Conservation (phyloP, 2,888 invertebrate species). For the Uropetala carovei region DNA sequence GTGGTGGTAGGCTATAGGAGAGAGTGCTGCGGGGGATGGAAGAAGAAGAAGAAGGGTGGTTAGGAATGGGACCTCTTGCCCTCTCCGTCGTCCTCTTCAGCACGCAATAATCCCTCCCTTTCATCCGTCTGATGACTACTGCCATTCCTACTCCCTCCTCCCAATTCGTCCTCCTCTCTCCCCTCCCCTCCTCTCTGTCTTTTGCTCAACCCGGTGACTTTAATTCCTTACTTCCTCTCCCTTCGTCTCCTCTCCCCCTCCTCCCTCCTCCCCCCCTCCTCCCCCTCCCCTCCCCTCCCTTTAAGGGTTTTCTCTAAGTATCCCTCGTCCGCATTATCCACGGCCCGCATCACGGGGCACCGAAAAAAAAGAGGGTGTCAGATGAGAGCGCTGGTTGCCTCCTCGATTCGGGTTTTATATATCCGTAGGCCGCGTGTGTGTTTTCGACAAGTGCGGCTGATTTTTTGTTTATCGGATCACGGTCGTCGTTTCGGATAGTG, state of each 20-base stretch:
- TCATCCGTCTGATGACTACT: conserved; percentile 19
- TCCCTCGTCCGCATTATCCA: not conserved
- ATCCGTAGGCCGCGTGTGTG: no score
- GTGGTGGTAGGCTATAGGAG: not conserved
- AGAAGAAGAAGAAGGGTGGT: no score
- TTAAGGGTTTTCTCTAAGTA: no score
- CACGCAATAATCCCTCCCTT: conserved; percentile 52
- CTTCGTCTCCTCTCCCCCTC: not conserved
- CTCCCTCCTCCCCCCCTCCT: not conserved
- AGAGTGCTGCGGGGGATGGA: not conserved
- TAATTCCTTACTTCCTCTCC: not conserved
- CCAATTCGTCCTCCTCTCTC: not conserved
- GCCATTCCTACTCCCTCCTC: not conserved
- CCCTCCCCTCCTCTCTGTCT: not conserved
- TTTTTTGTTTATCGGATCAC: no score
- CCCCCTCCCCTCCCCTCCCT: not conserved
- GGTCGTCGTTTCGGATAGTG: no score
- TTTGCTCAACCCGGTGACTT: not conserved
- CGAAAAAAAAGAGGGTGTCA: no score
- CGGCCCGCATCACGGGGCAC: no score
- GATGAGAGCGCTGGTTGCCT: no score
- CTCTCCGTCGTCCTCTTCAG: conserved; percentile 27
- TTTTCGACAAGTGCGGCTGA: no score
- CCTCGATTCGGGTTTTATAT: no score
- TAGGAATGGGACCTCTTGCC: not conserved